Base-by-base conservation (phyloP, 1,140 invertebrate genomes). In the Agraylea sexmaculata region DNA sequence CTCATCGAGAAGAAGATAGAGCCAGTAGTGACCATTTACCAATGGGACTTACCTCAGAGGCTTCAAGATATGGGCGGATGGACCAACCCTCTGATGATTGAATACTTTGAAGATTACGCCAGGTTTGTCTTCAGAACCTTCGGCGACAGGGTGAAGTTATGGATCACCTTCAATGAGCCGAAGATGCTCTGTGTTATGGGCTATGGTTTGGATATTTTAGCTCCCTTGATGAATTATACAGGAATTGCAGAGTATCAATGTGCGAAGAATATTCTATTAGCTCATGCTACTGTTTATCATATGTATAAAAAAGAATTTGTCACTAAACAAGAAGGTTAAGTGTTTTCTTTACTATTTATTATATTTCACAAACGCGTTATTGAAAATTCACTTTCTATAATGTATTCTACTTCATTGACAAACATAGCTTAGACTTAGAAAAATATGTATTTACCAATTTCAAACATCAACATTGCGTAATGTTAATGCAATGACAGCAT, bases 121-220 rank as follows among this genome's bases (percentile, higher is more conserved):
- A 48, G 53, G 34, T 45, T 68, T 11, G 40, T 59, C 3, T 70
- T 60, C 37, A 36, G 51, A 21, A 37, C 50, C 2, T 69, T 66
- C 42, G 68, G 67, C 5, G 65, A 70, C 43, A 52, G 62, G 18
- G 64, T 66, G 0, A 63, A 64, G 37, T 43, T 42, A 13, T 70
- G 63, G 63, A 52, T 68, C 1, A 68, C 66, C 0, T 58, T 72
- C 8, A 69, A 68, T 49, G 66, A 71, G 40, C 59, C 66, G 1
- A 56, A 54, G 12, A 48, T 58, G 34, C 53, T 59, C 7, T 56
- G 55, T 12, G 20, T 53, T 3, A 48, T 41, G 16, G 60, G 55
- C 6, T 68, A 69, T 49, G 58, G 55, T n/a, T 66, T 64, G 46
- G 53, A 51, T 13, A 50, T 47, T 31, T 44, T 47, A 39, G 51